Evolutionary conservation across 1,140 invertebrate species (phyloP).

Genomic region (Rhopalosiphum maidis): DNA sequence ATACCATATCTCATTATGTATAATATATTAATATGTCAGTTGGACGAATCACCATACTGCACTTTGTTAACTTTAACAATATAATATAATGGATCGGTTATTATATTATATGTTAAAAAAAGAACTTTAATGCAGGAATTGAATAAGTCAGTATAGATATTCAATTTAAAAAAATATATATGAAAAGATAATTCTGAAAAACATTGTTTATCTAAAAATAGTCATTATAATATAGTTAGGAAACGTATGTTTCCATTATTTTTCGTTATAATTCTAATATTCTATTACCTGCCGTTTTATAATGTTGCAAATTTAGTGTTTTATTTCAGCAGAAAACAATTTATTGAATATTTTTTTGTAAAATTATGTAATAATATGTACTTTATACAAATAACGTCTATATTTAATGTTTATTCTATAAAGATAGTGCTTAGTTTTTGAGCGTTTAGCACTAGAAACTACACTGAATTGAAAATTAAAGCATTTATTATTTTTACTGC

Average conservation of each 20-base stretch:
- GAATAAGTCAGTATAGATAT: not conserved
- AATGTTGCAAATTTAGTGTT: too few species aligned
- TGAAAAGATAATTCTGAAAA: not conserved
- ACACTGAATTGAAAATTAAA: not conserved
- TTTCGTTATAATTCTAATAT: too few species aligned
- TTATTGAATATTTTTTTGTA: not conserved
- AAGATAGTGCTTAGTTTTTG: not conserved
- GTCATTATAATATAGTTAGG: not conserved
- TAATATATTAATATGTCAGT: not conserved
- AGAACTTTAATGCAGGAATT: not conserved
- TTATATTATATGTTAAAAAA: not conserved
- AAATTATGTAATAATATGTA: not conserved
- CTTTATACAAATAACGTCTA: not conserved
- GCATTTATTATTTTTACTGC: not conserved
- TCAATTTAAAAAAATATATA: not conserved
- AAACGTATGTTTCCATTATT: too few species aligned
- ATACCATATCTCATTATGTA: not conserved
- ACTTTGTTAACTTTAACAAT: not conserved
- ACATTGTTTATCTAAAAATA: not conserved
- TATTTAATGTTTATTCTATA: not conserved
- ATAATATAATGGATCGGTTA: not conserved
- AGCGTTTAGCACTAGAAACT: not conserved
- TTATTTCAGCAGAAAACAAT: not conserved
- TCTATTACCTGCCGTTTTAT: too few species aligned
- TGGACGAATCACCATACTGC: not conserved